Conservation (phyloP, 2,113 vertebrate species). For the Psephotus haematonotus region DNA sequence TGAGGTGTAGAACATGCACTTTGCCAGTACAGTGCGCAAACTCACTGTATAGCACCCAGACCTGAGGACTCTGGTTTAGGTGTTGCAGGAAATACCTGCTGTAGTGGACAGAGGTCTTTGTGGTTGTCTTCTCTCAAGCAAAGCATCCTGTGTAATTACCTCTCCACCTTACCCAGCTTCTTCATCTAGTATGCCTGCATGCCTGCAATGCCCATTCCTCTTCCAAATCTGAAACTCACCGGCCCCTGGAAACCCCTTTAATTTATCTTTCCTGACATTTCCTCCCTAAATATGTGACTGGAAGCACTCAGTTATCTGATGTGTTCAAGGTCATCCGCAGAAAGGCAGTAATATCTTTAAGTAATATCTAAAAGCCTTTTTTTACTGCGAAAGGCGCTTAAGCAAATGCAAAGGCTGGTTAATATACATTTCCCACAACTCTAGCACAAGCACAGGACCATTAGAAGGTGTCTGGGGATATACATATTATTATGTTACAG, state of each 20-base stretch:
- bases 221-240: background rate
- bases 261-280: background rate
- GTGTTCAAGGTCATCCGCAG: background rate
- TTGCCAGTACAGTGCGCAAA: background rate
- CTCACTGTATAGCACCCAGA: background rate
- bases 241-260: background rate
- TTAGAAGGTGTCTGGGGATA: background rate
- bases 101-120: background rate
- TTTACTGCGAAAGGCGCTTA: background rate
- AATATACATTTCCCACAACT: background rate
- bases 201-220: background rate
- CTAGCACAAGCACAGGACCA: background rate
- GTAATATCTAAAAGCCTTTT: background rate
- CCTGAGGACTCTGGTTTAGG: background rate
- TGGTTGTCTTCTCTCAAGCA: background rate
- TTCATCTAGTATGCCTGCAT: background rate
- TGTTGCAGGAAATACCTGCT: background rate
- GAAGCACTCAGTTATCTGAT: background rate
- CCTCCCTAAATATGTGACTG: background rate
- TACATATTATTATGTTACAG: background rate
- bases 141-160: background rate
- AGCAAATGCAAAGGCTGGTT: background rate
- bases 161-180: fast-evolving
- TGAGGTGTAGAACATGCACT: background rate
- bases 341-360: background rate